Conservation (phyloP, 2,888 invertebrate species). For the Notodonta dromedarius region DNA sequence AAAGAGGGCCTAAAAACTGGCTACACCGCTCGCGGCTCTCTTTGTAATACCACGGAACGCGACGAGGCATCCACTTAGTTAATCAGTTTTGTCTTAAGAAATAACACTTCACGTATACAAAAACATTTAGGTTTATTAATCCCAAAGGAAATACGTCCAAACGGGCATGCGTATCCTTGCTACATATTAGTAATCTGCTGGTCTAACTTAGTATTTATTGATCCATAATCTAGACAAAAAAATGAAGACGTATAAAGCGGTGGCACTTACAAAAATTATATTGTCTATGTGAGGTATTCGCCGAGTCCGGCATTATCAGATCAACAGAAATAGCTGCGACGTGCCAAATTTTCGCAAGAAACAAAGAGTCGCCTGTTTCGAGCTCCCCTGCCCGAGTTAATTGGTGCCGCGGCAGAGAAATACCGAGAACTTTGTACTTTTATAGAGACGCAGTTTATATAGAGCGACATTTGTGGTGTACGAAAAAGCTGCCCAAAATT, state of each 20-base stretch:
- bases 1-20: constrained; percentile 62
- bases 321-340: constrained; percentile 62
- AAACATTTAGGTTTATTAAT: constrained; percentile 12
- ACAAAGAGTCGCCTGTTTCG: constrained; percentile 65
- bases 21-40: constrained; percentile 56
- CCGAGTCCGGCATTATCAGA: constrained; percentile 52
- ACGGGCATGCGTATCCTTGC: constrained; percentile 5
- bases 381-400: constrained; percentile 58
- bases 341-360: constrained; percentile 68
- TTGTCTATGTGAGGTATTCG: constrained; percentile 26
- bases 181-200: not conserved
- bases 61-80: constrained; percentile 54
- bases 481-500: constrained; percentile 14
- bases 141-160: constrained; percentile 12
- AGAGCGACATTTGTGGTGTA: constrained; percentile 21
- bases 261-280: constrained; percentile 22
- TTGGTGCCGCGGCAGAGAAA: constrained; percentile 59
- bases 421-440: constrained; percentile 50
- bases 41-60: constrained; percentile 52
- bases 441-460: constrained; percentile 43
- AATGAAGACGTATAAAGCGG: constrained; percentile 17
- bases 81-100: constrained; percentile 50
- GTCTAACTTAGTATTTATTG: constrained; percentile 14
- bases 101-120: constrained; percentile 16
- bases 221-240: constrained; percentile 18